Evolutionary conservation across 2,888 invertebrate genomes (phyloP).

Genomic region (Nymphalis urticae): DNA sequence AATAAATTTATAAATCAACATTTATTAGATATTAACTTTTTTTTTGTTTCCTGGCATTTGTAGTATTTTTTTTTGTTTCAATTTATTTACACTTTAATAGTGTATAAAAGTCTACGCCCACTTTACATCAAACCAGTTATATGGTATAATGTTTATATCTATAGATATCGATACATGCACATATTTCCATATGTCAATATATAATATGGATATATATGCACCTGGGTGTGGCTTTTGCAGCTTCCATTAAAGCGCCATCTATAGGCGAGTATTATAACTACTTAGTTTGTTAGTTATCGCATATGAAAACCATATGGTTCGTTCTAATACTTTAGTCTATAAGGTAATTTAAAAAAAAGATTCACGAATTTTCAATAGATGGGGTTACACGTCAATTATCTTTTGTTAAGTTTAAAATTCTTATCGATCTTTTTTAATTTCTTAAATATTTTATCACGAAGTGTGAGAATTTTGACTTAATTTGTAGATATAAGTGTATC

Average conservation of each 20-base stretch:
- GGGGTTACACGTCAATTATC: too few species aligned
- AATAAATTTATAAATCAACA: too few species aligned
- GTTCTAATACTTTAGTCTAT: too few species aligned
- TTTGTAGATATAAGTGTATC: too few species aligned
- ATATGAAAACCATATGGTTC: slow-evolving; percentile 8
- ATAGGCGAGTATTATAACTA: not conserved
- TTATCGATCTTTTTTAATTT: too few species aligned
- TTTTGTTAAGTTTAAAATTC: too few species aligned
- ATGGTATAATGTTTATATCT: slow-evolving; percentile 8
- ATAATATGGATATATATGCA: slow-evolving; percentile 8
- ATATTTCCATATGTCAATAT: not conserved
- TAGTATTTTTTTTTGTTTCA: not conserved
- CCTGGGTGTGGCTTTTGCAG: slow-evolving; percentile 19
- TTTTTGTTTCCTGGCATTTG: not conserved
- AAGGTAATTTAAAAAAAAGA: too few species aligned
- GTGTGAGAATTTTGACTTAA: too few species aligned
- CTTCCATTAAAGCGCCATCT: slow-evolving; percentile 19
- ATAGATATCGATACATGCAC: slow-evolving; percentile 16
- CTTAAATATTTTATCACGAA: too few species aligned
- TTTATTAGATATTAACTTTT: too few species aligned
- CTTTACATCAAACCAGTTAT: slow-evolving; percentile 7
- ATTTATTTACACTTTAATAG: not conserved
- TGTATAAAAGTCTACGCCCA: slow-evolving; percentile 1
- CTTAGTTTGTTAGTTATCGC: not conserved
- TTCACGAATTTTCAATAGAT: too few species aligned